Evolutionary conservation across 1,140 invertebrate species (phyloP), one percentile per base, ranked within the genome.

Genomic region (Bursaphelenchus mucronatus): DNA sequence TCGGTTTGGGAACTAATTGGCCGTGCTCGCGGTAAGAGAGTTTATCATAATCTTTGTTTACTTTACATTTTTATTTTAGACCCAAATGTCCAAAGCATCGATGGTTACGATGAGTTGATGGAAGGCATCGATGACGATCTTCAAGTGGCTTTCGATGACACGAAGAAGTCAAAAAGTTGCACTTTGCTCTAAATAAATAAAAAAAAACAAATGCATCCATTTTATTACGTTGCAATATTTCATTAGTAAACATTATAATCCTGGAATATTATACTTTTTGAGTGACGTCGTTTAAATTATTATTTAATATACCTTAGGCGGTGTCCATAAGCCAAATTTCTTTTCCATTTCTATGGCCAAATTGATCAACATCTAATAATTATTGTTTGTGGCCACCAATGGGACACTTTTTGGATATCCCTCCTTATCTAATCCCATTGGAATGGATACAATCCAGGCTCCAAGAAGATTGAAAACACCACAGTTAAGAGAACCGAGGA

Each of bases 391-490:
- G 19, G 49, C 53, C n/a, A 74, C 40, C 6, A 94, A 87, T 83
- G 87, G 75, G 53, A 82, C 74, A 46, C 61, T 67, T 11, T 62
- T 19, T 19, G 75, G 75, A 10, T 79, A 8, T 11, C 67, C 45
- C 80, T 71, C 5, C 15, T 81, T 74, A 64, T 76, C 80, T 15
- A 85, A 65, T 4, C 84, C 84, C 49, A 85, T 63, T 10, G 84
- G 84, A 53, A 80, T 80, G 54, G 79, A 76, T 8, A 83, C 82
- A 1, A 81, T 82, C 7, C 84, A 83, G 8, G 84, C 67, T 2
- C 76, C 82, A 45, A 85, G 67, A 19, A 78, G 75, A 75, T 85
- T 85, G 61, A 83, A 83, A 43, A 85, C 68, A 15, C 70, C 83
- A 10, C 82, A 83, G 68, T 84, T 17, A n/a, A 44, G 40, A 44